These are phyloP conservation scores for Troides helena DNA, from an alignment of 2,888 invertebrate species.

Conservation along the genomic window DNA sequence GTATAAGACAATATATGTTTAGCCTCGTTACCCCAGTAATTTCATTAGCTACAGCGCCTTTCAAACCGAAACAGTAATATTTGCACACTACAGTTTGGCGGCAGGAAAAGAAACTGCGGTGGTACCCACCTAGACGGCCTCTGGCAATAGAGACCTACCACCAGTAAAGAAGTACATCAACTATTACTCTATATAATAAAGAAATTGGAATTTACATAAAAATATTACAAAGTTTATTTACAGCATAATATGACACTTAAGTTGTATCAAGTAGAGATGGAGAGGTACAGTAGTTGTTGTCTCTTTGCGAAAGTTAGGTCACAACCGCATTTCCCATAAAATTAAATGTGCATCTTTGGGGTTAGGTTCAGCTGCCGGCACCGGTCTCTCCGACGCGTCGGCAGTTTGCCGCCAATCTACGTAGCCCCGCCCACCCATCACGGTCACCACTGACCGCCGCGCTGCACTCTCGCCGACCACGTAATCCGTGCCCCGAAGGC, in stretches of 20 bases:
- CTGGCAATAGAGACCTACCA: no score
- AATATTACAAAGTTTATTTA: constrained; percentile 44
- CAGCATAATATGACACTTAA: constrained; percentile 60
- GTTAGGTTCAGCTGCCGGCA: constrained; percentile 83
- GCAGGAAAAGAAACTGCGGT: no score
- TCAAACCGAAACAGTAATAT: no score
- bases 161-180: constrained; percentile 9
- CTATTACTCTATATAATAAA: constrained; percentile 32
- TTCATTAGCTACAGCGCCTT: no score
- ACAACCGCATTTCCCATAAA: constrained; percentile 87
- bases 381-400: constrained; percentile 80
- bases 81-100: no score
- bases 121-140: no score
- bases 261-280: constrained; percentile 8
- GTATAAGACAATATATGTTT: no score
- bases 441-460: constrained; percentile 88
- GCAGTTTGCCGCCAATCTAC: constrained; percentile 90
- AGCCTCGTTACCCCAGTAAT: no score
- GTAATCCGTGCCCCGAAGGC: constrained; percentile 68
- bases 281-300: not conserved
- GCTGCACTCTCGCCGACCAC: constrained; percentile 71
- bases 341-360: constrained; percentile 93
- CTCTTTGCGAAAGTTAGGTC: constrained; percentile 42
- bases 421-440: constrained; percentile 94
- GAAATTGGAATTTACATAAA: constrained; percentile 48